A percentile compares a stretch with the other conserved stretches of the same genome.
Evolutionary conservation across 2,888 invertebrate genomes (phyloP).

Genomic region (Phania funesta): DNA sequence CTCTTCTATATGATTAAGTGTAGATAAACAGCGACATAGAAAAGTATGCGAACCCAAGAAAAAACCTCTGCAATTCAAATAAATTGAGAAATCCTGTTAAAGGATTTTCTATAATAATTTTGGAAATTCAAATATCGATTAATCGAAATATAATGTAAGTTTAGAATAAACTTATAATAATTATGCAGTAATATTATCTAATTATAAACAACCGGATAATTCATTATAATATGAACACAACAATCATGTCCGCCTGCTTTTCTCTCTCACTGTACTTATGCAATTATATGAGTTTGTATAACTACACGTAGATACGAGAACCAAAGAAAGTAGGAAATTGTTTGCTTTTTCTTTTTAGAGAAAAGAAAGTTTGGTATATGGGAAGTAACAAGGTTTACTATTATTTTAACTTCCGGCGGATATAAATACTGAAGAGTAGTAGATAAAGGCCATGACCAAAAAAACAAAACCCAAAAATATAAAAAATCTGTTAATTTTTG

Average conservation of each 20-base stretch:
- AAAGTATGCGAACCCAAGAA: not conserved
- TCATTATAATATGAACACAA: too few relatives aligned
- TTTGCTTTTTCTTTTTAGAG: constrained; percentile 2
- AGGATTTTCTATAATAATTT: too few relatives aligned
- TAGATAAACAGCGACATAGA: not conserved
- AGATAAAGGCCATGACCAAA: not conserved
- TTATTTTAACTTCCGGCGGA: constrained; percentile 59
- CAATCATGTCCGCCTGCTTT: not conserved
- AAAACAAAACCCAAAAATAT: not conserved
- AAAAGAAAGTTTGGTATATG: not conserved
- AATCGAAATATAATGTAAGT: too few relatives aligned
- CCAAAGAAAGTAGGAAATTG: not conserved
- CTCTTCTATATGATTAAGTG: constrained; percentile 10
- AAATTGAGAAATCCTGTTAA: too few relatives aligned
- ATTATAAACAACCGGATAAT: too few relatives aligned
- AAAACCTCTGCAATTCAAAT: too few relatives aligned
- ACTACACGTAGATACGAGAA: not conserved
- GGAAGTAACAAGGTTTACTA: constrained; percentile 50
- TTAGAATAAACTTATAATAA: too few relatives aligned
- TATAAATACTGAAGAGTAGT: constrained; percentile 44
- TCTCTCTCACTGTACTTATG: not conserved
- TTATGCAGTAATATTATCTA: too few relatives aligned
- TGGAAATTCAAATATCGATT: too few relatives aligned
- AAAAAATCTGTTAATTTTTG: not conserved
- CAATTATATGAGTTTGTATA: constrained; percentile 23